Evolutionary conservation across 2,113 vertebrate genomes (phyloP).

Genomic region (Eretmochelys imbricata): DNA sequence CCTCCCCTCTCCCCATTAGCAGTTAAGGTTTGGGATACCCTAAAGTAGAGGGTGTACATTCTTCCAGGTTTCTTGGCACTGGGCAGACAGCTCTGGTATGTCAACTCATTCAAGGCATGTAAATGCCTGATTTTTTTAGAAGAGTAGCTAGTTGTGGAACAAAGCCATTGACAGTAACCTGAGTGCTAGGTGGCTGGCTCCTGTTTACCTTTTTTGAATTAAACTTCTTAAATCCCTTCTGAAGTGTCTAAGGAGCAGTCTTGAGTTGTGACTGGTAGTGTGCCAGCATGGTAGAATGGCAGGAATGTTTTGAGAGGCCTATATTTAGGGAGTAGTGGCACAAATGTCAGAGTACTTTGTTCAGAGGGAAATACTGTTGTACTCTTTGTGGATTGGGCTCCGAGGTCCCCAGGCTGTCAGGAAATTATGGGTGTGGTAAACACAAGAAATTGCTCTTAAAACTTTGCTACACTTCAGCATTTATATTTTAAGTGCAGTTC

Average conservation of each 20-base stretch:
- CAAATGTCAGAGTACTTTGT: not conserved
- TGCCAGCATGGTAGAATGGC: not conserved
- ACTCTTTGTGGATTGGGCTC: not conserved
- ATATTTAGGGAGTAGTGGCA: not conserved
- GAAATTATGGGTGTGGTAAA: not conserved
- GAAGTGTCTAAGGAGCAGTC: not conserved
- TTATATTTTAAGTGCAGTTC: not conserved
- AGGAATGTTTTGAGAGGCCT: conserved; percentile 21
- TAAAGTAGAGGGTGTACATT: not conserved
- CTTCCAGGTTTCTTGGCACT: not conserved
- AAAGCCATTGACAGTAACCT: not conserved
- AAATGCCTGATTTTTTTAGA: not conserved
- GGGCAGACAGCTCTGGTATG: not conserved
- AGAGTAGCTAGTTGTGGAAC: not conserved
- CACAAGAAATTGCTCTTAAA: not conserved
- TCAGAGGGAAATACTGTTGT: not conserved
- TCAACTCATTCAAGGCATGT: not conserved
- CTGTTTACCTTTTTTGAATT: not conserved
- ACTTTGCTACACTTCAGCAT: not conserved
- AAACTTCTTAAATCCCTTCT: not conserved
- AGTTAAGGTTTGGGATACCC: accelerated
- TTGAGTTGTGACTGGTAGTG: not conserved
- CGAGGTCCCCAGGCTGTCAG: not conserved
- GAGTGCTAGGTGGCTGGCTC: not conserved
- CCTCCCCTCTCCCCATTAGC: no score